Percentiles rank a stretch among this genome's conserved stretches.
Evolutionary conservation across 2,113 vertebrate genomes (phyloP).

Genomic region (Harpagus bidentatus): DNA sequence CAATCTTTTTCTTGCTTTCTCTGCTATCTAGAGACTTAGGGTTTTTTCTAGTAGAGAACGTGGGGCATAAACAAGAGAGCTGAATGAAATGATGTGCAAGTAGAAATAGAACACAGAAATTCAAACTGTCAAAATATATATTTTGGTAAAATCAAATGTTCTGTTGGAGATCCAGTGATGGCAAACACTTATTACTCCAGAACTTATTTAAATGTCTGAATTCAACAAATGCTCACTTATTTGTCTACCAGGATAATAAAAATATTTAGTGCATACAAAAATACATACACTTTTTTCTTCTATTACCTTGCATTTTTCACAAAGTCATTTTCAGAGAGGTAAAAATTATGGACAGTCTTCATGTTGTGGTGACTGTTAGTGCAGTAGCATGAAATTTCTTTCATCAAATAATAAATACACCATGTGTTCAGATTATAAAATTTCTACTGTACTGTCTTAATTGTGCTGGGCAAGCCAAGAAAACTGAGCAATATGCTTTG

Average conservation of each 20-base stretch:
- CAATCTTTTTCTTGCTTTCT: neutral
- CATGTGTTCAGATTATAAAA: neutral
- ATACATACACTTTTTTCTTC: neutral
- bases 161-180: neutral
- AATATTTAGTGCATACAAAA: neutral
- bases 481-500: neutral
- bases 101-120: neutral
- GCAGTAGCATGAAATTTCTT: neutral
- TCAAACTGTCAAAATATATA: neutral
- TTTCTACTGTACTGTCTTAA: neutral
- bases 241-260: neutral
- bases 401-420: neutral
- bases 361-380: accelerated
- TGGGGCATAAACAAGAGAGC: neutral
- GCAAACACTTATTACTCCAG: neutral
- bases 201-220: neutral
- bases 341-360: neutral
- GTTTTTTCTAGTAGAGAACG: neutral
- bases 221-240: neutral
- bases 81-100: neutral
- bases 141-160: neutral
- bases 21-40: neutral
- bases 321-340: neutral
- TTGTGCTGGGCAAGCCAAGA: neutral
- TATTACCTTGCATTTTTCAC: neutral